Percentiles rank a stretch among this genome's conserved stretches.
These are phyloP conservation scores for Odocoileus hemionus DNA, from an alignment of 2,113 vertebrate species.

Conservation along the genomic window DNA sequence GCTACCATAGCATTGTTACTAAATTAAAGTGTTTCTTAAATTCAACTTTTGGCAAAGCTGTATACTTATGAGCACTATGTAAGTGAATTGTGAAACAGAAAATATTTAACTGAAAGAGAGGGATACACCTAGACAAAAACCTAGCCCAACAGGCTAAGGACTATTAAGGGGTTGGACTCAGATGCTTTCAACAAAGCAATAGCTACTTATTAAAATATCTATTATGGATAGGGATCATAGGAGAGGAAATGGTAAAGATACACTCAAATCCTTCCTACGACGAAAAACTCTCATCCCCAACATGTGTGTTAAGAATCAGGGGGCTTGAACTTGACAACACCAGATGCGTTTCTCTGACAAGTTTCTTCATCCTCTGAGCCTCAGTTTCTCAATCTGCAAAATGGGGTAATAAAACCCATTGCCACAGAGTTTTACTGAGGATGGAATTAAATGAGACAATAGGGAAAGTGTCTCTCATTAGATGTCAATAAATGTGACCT, in stretches of 20 bases:
- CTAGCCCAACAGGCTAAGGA: background rate
- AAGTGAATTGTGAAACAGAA: background rate
- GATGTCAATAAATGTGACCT: background rate
- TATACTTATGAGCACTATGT: background rate
- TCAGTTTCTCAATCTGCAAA: background rate
- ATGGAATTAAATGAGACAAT: background rate
- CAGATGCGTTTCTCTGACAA: background rate
- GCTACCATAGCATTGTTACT: background rate
- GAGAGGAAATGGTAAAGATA: background rate
- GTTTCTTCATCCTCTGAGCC: background rate
- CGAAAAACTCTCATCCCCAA: background rate
- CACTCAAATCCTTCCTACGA: background rate
- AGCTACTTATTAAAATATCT: background rate
- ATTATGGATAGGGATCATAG: background rate
- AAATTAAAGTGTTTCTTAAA: background rate
- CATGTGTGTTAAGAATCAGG: background rate
- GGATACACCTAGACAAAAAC: background rate
- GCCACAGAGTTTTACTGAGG: background rate
- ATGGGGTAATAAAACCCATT: background rate
- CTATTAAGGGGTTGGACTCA: background rate
- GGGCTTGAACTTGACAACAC: background rate
- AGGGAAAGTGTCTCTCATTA: background rate
- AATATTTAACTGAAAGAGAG: background rate
- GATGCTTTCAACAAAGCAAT: background rate
- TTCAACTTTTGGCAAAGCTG: background rate